Percentiles rank a stretch among this genome's conserved stretches.
Conservation (phyloP, 2,113 vertebrate genomes). For the Marmota monax region DNA sequence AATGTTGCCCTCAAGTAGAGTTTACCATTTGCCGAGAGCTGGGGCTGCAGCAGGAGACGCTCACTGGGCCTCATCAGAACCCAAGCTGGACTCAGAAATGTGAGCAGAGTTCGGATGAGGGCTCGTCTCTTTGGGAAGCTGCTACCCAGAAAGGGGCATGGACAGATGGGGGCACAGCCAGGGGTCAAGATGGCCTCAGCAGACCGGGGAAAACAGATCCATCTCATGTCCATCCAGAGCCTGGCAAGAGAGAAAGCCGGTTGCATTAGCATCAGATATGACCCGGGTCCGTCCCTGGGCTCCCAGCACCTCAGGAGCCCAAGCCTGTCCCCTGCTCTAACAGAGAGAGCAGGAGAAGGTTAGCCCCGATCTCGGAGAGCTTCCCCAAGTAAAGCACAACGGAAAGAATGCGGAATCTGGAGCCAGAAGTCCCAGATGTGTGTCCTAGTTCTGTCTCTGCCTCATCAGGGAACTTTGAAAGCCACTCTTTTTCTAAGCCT, state of each 20-base stretch:
- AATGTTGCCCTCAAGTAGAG: slow-evolving; percentile 77
- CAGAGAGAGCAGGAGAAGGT: background rate
- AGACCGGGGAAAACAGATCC: slow-evolving; percentile 33
- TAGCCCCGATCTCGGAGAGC: fast-evolving
- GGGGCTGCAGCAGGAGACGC: background rate
- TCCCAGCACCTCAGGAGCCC: background rate
- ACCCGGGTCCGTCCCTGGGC: background rate
- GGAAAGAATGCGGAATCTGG: background rate
- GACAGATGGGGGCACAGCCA: background rate
- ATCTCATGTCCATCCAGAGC: background rate
- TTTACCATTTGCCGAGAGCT: slow-evolving; percentile 66
- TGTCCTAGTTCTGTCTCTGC: slow-evolving; percentile 38
- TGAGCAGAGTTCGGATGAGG: slow-evolving; percentile 14
- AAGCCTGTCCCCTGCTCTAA: background rate
- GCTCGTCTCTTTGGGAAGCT: slow-evolving; percentile 51
- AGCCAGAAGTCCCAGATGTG: slow-evolving; percentile 28
- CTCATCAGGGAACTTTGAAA: background rate
- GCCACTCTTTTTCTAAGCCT: background rate
- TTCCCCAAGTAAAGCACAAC: background rate
- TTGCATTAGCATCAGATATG: background rate
- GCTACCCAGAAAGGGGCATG: slow-evolving; percentile 35
- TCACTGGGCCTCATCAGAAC: background rate
- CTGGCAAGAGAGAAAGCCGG: background rate
- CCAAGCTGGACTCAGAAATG: background rate
- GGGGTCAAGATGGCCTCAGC: slow-evolving; percentile 43